Evolutionary conservation across 2,113 vertebrate species (phyloP), one percentile per base, ranked within the genome.

Genomic region (Lepus americanus): DNA sequence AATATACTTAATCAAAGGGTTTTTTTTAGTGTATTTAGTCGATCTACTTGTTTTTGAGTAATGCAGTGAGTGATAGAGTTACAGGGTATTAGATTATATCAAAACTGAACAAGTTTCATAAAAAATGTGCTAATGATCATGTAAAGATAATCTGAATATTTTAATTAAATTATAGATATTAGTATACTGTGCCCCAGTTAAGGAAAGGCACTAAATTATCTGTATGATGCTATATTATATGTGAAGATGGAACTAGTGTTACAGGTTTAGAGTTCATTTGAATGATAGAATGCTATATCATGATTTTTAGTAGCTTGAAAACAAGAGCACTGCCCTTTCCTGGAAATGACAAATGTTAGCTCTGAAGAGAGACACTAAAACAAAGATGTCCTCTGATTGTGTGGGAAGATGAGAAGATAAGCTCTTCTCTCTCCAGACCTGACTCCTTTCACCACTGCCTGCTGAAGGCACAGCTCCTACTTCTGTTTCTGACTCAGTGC

Each of bases 81-180:
- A 3, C 16, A 53, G 1, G 78, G 19, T 63, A 25, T 69, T 93
- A 31, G 53, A 14, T 23, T 77, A 4, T 84, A 87, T 44, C 36
- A 88, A 94, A 97, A 80, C 14, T 8, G 66, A 89, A 69, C 19
- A 63, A 12, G 19, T 49, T 92, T 39, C 14, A 78, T 78, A 89
- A 94, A 61, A 8, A 44, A 80, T 44, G 8, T 66, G 33, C 49
- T 86, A 61, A 64, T 87, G 31, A 76, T 53, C 17, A 55, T 33
- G 36, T 55, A n/a, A 79, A 53, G 90, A 66, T 4, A 89, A 82
- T 44, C 0, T 82, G 17, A 84, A 67, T 59, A 25, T 5, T 64
- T 70, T 39, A 73, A 55, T 64, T 72, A 9, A 87, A 12, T 51
- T 84, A 1, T 69, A 69, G 63, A 14, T 77, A 66, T 51, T 85